phyloP scores from a whole-genome alignment of 35 echinoderm and acorn worm genomes.

The Ophiothrix spiculata region DNA sequence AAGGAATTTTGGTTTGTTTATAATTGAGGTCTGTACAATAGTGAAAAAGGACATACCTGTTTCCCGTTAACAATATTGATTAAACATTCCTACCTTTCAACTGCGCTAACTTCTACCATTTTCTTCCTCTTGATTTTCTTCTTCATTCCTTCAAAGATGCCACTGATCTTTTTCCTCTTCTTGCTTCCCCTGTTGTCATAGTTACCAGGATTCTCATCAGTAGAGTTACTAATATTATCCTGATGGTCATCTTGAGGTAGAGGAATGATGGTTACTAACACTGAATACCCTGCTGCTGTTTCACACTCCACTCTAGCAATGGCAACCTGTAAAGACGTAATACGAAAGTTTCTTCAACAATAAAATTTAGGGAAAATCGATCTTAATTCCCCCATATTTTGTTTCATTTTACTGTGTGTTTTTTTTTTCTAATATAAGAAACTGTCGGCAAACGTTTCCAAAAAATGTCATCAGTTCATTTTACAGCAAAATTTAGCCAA shows the following conservation, averaged over 20 bases:
- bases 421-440: too few relatives aligned
- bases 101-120: not conserved
- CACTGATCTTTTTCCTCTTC: conserved; percentile 29
- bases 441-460: too few relatives aligned
- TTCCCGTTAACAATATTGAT: too few relatives aligned
- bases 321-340: not conserved
- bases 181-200: not conserved
- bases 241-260: conserved; percentile 6
- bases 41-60: too few relatives aligned
- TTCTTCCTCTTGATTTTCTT: conserved; percentile 38
- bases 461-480: too few relatives aligned
- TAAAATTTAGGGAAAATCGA: too few relatives aligned
- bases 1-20: too few relatives aligned
- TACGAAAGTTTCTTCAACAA: too few relatives aligned
- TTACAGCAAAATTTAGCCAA: too few relatives aligned
- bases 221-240: conserved; percentile 1
- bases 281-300: not conserved
- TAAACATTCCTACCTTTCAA: not conserved
- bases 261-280: not conserved
- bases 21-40: too few relatives aligned
- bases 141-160: conserved; percentile 34
- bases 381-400: too few relatives aligned
- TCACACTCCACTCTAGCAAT: conserved; percentile 27
- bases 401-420: too few relatives aligned
- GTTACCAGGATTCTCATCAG: not conserved